Evolutionary conservation across 2,113 vertebrate genomes (phyloP).

Genomic region (Budorcas taxicolor): DNA sequence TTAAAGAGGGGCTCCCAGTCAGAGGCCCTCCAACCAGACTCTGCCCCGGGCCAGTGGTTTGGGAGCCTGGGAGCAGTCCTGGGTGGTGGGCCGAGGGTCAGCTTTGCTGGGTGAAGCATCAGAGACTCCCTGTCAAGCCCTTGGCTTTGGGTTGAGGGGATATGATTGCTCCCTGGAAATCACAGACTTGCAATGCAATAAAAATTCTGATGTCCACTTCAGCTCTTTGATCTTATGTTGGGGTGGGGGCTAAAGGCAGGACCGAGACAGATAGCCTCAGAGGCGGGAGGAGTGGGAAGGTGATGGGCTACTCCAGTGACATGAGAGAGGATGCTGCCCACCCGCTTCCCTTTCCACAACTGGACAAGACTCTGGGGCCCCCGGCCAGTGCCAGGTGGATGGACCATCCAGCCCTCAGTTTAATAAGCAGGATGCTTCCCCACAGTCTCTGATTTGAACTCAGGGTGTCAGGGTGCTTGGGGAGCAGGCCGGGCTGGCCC

Average conservation of each 20-base stretch:
- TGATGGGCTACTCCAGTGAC: neutral
- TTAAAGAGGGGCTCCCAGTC: rapidly evolving
- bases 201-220: neutral
- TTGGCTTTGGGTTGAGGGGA: neutral
- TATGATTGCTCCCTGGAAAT: neutral
- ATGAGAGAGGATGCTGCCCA: neutral
- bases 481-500: neutral
- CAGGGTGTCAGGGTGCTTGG: neutral
- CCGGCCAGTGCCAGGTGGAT: rapidly evolving
- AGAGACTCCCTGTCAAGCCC: neutral
- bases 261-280: rapidly evolving
- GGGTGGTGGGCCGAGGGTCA: neutral
- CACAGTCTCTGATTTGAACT: too few relatives aligned
- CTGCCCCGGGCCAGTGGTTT: neutral
- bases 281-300: neutral
- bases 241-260: neutral
- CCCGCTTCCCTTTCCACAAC: neutral
- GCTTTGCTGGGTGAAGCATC: neutral
- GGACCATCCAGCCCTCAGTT: rapidly evolving
- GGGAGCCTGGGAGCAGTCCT: neutral
- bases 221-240: rapidly evolving
- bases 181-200: neutral
- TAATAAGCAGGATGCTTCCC: rapidly evolving
- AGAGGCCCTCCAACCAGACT: neutral
- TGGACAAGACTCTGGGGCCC: neutral